Evolutionary conservation across 1,140 invertebrate species (phyloP), one percentile per base, ranked within the genome.

Genomic region (Pogonomyrmex californicus): DNA sequence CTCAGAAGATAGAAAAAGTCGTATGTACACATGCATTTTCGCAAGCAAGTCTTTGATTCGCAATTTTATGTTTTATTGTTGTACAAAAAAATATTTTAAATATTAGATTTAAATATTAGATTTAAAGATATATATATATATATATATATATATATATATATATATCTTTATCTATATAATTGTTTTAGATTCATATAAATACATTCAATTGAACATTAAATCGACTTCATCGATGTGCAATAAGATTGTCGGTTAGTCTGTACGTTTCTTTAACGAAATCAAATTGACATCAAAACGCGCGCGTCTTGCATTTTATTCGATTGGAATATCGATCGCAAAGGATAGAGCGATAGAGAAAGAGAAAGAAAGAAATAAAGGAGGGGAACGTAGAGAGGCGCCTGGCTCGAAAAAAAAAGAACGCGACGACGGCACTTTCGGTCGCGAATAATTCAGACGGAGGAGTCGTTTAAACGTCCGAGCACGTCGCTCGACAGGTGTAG

Each of bases 401-500:
- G 76, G 58, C 58, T 68, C 14, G 68, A 70, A 81, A 77, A 89
- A 85, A 62, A 87, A 87, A 58, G 75, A 60, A 77, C n/a, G 38
- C 51, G 38, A 38, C 54, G 89, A 83, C 70, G 86, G 51, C 60
- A 90, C 68, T 90, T 91, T 90, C 71, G 89, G 81, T 81, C 87
- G 87, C 85, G 89, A 91, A 91, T 91, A 91, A 91, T 91, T 91
- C 87, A 91, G 73, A 91, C 81, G 89, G 85, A 76, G 85, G 89
- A 91, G 89, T 86, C 89, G 85, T 91, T 91, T 91, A 91, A 91
- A 89, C 87, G 87, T 91, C 89, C 81, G 49, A 56, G 89, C 89
- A 92, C 86, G 91, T 89, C 85, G 90, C 85, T 77, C 77, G 91
- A 91, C 91, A 92, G 91, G 87, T 91, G 91, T 91, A 91, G 90